Evolutionary conservation across 2,888 invertebrate species (phyloP).

Genomic region (Panzeria rudis): DNA sequence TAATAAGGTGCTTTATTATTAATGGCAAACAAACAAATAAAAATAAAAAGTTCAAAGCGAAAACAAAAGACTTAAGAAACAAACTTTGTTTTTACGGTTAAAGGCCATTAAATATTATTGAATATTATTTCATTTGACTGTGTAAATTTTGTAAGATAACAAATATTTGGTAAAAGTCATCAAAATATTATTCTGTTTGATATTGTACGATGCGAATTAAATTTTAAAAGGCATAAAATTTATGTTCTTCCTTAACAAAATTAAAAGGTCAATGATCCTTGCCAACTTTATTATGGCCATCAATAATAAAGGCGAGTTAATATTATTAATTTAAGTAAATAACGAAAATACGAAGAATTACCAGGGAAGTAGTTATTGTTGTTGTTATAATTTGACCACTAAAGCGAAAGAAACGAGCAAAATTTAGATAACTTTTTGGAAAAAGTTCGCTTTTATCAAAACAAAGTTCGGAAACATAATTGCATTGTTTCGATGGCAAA

Average conservation of each 20-base stretch:
- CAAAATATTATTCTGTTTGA: not conserved
- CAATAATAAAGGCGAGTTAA: too few relatives aligned
- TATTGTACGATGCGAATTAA: not conserved
- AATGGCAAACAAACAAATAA: not conserved
- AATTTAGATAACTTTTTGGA: too few relatives aligned
- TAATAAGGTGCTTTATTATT: conserved; percentile 45
- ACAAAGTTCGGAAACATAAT: too few relatives aligned
- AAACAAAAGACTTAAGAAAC: conserved; percentile 33
- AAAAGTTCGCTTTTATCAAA: too few relatives aligned
- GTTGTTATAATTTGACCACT: too few relatives aligned
- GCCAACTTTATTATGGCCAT: too few relatives aligned
- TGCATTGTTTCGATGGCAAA: too few relatives aligned
- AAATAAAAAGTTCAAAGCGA: conserved; percentile 7
- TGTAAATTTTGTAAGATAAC: not conserved
- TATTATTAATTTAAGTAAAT: too few relatives aligned
- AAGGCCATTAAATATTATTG: not conserved
- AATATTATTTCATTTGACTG: not conserved
- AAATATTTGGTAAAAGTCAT: conserved; percentile 24
- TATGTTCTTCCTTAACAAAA: not conserved
- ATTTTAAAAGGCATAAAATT: not conserved
- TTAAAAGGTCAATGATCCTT: not conserved
- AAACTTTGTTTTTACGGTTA: conserved; percentile 36
- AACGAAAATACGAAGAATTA: too few relatives aligned
- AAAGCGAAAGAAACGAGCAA: too few relatives aligned
- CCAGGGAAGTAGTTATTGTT: too few relatives aligned